Conservation (phyloP, 2,888 invertebrate species). For the Pyrrhosoma nymphula region DNA sequence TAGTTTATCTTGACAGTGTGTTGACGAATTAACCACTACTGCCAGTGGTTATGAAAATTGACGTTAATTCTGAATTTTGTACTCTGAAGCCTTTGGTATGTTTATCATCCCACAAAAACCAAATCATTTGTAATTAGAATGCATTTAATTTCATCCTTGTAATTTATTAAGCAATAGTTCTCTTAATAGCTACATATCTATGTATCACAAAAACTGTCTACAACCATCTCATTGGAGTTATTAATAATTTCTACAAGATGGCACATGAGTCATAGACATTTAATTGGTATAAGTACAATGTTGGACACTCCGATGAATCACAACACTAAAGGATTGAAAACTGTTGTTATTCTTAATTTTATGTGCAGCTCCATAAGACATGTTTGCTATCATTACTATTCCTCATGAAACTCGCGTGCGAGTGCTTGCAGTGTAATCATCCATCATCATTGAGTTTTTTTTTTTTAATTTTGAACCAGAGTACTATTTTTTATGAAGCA, state of each 20-base stretch:
- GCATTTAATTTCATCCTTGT: neutral
- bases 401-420: neutral
- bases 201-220: neutral
- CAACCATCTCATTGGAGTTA: neutral
- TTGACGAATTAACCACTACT: neutral
- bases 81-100: neutral
- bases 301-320: neutral
- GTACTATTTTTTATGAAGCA: neutral
- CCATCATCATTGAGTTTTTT: neutral
- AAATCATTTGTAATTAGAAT: constrained; percentile 5
- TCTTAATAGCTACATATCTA: neutral
- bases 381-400: constrained; percentile 40
- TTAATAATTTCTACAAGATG: neutral
- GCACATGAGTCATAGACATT: neutral
- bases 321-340: neutral
- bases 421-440: neutral
- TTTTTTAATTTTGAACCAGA: neutral
- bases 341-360: neutral
- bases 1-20: constrained; percentile 26
- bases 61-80: constrained; percentile 7
- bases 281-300: neutral
- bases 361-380: neutral
- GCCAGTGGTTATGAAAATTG: neutral
- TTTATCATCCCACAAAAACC: neutral
- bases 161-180: constrained; percentile 29